Evolutionary conservation across 2,888 invertebrate species (phyloP).

Genomic region (Platycheirus albimanus): DNA sequence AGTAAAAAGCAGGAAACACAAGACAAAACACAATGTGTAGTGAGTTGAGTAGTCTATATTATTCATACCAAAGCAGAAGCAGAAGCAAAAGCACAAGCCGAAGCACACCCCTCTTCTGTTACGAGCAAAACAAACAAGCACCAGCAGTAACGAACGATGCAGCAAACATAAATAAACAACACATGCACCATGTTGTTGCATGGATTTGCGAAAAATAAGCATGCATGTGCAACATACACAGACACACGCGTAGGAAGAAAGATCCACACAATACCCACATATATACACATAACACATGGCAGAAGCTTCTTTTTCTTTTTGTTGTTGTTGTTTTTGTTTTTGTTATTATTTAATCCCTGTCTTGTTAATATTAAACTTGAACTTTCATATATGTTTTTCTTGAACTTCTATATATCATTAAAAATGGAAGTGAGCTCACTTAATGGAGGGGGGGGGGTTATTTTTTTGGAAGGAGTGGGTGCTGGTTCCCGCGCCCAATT

Average conservation of each 20-base stretch:
- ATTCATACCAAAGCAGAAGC: too few relatives aligned
- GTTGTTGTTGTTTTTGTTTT: neutral
- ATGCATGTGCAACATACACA: neutral
- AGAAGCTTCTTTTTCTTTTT: constrained; percentile 4
- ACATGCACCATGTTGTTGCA: constrained; percentile 4
- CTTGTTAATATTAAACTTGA: constrained; percentile 38
- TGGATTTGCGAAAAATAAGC: neutral
- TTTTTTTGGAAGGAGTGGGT: neutral
- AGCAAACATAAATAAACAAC: constrained; percentile 17
- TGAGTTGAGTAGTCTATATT: too few relatives aligned
- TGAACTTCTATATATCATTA: constrained; percentile 37
- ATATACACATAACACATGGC: constrained; percentile 12
- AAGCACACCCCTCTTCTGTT: neutral
- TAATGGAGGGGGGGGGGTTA: neutral
- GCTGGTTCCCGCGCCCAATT: neutral
- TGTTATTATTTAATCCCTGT: constrained; percentile 14
- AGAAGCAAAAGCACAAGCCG: too few relatives aligned
- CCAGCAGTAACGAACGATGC: neutral
- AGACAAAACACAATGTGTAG: neutral
- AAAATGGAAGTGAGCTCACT: constrained; percentile 33
- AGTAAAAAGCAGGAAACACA: too few relatives aligned
- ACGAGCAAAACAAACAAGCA: neutral
- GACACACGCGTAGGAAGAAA: neutral
- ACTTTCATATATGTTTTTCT: constrained; percentile 7
- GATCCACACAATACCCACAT: too few relatives aligned